A percentile compares a stretch with the other conserved stretches of the same genome.
Evolutionary conservation across 2,113 vertebrate genomes (phyloP).

Genomic region (Platysteira castanea): DNA sequence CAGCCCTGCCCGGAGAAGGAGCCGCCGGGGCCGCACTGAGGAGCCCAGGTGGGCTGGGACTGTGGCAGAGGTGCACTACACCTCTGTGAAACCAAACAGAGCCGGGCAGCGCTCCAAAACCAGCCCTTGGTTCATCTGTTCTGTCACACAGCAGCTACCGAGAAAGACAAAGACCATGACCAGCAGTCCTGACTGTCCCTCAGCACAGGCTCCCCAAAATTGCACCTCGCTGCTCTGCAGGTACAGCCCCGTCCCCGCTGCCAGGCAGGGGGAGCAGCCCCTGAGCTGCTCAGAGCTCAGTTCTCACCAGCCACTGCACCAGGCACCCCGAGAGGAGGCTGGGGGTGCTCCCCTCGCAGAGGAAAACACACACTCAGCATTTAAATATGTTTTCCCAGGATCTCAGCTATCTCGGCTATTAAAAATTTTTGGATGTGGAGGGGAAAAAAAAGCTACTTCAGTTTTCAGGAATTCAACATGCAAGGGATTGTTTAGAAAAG

Average conservation of each 20-base stretch:
- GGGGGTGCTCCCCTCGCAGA: fast-evolving
- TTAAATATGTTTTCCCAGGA: neutral
- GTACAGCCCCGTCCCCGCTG: fast-evolving
- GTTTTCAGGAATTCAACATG: neutral
- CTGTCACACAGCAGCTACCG: neutral
- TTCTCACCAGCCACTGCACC: neutral
- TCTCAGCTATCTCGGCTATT: neutral
- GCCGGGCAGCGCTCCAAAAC: fast-evolving
- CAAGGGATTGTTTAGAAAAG: neutral
- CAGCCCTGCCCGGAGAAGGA: neutral
- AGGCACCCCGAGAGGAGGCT: neutral
- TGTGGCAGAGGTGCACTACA: neutral
- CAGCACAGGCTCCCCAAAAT: neutral
- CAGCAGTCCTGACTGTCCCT: fast-evolving
- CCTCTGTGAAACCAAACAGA: fast-evolving
- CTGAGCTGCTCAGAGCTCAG: neutral
- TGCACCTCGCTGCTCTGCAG: fast-evolving
- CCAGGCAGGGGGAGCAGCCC: fast-evolving
- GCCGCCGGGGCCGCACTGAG: fast-evolving
- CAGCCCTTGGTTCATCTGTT: fast-evolving
- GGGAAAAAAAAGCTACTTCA: neutral
- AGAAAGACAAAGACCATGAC: neutral
- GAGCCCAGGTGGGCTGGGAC: fast-evolving
- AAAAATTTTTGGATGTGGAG: neutral
- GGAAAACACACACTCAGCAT: neutral